phyloP scores from a whole-genome alignment of 2,888 invertebrate species.

The Entomobrya multifasciata region DNA sequence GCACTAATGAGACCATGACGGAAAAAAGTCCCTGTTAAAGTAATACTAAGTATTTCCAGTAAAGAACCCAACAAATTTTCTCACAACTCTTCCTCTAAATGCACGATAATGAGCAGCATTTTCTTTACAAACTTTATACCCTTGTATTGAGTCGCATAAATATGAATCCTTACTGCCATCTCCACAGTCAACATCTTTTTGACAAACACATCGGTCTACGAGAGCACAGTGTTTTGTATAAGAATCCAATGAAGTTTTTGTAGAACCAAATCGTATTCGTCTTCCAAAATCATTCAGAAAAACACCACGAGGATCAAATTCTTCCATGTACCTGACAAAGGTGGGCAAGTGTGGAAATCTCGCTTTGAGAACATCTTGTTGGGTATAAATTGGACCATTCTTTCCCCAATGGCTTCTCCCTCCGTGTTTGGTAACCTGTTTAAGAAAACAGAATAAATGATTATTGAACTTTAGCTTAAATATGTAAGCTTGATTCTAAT shows the following conservation, averaged over 20 bases:
- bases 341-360: neutral
- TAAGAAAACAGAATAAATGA: neutral
- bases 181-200: conserved; percentile 36
- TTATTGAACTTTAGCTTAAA: too few species aligned
- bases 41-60: too few species aligned
- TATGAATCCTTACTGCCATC: too few species aligned
- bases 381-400: conserved; percentile 14
- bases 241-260: neutral
- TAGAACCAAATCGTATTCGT: neutral
- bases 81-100: neutral
- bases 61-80: conserved; percentile 1
- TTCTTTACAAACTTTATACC: conserved; percentile 35
- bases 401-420: conserved; percentile 49
- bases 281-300: conserved; percentile 42
- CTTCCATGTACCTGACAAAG: conserved; percentile 16
- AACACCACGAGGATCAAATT: conserved; percentile 28
- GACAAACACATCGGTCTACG: conserved; percentile 22
- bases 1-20: too few species aligned
- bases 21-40: too few species aligned
- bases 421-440: conserved; percentile 12
- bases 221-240: conserved; percentile 22
- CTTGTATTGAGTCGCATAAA: neutral
- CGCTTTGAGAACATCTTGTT: neutral
- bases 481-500: too few species aligned
- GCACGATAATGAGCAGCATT: neutral